Evolutionary conservation across 2,797 vertebrate genomes (phyloP), one percentile per base, ranked within the genome.

Genomic region (Arrhamphus sclerolepis): DNA sequence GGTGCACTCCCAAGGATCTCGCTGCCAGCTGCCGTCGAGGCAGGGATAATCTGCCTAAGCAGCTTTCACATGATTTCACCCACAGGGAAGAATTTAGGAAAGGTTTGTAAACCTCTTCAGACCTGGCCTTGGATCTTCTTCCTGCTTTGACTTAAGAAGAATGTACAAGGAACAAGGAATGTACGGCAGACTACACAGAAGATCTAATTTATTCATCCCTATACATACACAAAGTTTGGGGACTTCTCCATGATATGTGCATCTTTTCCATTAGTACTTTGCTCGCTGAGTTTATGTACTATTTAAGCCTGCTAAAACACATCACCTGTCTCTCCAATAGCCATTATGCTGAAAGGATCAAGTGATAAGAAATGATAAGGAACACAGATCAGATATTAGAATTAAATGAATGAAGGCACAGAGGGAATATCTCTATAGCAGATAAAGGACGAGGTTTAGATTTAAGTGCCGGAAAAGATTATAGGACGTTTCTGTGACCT

Each of bases 41-140:
- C 83, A 75, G 66, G 86, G 86, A 89, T 92, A 91, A 92, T 91
- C 90, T 87, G 84, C 72, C 80, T 92, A 93, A 93, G 90, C 85
- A 90, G 91, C 91, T 92, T 92, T 90, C 81, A 88, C 86, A 83
- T 83, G 82, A 88, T 89, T 90, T 90, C 70, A 84, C 83, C 80
- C 77, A 82, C 83, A 72, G 70, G 70, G 83, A 89, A 84, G 86
- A 87, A 87, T 89, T 88, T 88, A 85, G 78, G 67, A 66, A 68
- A 82, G 75, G 86, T 86, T 89, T 88, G 85, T 88, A 91, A 90
- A 86, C 78, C 85, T 83, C 84, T 78, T 86, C 81, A 67, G 84
- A 78, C 75, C 70, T 77, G 82, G 81, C 81, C 82, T 85, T 80
- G 78, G 75, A 79, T 62, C 68, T 43, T 80, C 78, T 75, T 72